Base-by-base conservation (phyloP, 2,888 invertebrate genomes). In the Drosophila testacea region DNA sequence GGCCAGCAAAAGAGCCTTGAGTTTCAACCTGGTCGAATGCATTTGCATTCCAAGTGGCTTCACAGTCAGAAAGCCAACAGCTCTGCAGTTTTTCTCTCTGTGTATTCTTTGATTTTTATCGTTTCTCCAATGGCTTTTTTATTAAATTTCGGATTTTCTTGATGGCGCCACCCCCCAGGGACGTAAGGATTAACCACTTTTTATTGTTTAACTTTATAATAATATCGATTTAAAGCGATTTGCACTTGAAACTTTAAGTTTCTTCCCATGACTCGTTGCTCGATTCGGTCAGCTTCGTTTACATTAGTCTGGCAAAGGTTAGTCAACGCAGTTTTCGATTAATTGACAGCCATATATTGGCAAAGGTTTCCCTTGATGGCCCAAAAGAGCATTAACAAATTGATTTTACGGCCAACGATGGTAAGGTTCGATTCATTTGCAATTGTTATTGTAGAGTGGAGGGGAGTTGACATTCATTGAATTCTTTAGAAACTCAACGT, bases 121-220 rank as follows among this genome's bases (percentile, higher is more conserved):
- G 7, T 34, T 52, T 44, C 13, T 9, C 36, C n/a, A 27, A 36
- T 11, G 30, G 36, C 30, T 60, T 39, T 39, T 52, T 52, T 46
- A 52, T 60, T 60, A 46, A 60, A 61, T 52, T 65, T 52, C 22
- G 38, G 10, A 38, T 38, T 60, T 44, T 13, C 3, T 6, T n/a
- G 13, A 10, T 36, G 27, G 10, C 11, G 3, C 7, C 30, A 2
- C 5, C n/a, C 10, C 10, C 32, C 6, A 32, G 34, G 60, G 34
- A 13, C 44, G 7, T 4, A 16, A 1, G 28, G 27, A 42, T 61
- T 61, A 44, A 52, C 11, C 28, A 4, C n/a, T 13, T 36, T n/a
- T n/a, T 11, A 36, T 54, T 73, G 68, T 28, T 73, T 55, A 59
- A 64, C 54, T 68, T 72, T 51, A 64, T 61, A 77, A 77, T 76